Conservation (phyloP, 2,113 vertebrate species). For the Elephantulus edwardii region DNA sequence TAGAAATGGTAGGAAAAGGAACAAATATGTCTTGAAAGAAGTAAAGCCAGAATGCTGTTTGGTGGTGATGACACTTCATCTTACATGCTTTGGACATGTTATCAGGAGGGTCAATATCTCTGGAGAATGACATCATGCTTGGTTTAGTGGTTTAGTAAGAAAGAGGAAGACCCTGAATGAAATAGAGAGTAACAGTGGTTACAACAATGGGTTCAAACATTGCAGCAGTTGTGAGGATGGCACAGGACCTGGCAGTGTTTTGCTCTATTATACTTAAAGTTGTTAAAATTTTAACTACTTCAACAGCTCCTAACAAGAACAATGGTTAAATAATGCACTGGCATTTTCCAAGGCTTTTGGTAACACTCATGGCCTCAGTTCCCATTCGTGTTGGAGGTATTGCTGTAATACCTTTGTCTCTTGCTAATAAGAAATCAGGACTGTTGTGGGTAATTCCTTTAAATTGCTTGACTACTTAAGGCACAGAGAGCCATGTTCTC, state of each 20-base stretch:
- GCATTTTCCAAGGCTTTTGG: rapidly evolving
- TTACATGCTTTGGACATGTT: neutral
- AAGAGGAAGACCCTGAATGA: neutral
- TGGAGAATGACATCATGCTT: neutral
- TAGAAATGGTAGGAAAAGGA: neutral
- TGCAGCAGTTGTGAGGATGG: neutral
- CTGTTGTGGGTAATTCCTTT: neutral
- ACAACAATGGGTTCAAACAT: neutral
- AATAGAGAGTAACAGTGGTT: neutral
- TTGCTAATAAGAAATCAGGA: neutral
- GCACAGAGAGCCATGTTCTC: neutral
- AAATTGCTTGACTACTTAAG: neutral
- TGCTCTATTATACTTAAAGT: neutral
- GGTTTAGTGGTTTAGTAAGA: neutral
- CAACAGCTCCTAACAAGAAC: neutral
- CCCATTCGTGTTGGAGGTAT: neutral
- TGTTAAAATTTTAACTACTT: neutral
- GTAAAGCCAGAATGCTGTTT: neutral
- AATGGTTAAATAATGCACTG: neutral
- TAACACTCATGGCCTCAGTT: neutral
- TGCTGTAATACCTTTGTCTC: neutral
- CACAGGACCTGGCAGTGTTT: neutral
- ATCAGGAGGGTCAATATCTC: neutral
- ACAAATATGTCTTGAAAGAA: neutral
- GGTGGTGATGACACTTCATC: neutral